phyloP scores from a whole-genome alignment of 2,888 invertebrate genomes.

The Exocentrus adspersus region DNA sequence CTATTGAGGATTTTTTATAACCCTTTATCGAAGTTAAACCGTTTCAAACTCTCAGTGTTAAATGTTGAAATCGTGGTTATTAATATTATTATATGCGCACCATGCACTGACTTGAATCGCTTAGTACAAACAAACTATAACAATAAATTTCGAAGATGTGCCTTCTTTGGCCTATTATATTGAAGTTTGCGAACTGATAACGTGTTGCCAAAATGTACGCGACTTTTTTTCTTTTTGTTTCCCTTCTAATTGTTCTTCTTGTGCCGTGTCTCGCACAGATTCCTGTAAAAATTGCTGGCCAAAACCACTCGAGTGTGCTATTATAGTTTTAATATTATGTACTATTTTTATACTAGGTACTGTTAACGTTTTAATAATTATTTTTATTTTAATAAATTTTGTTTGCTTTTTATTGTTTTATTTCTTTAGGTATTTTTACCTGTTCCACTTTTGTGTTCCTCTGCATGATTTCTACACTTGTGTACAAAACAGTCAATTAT shows the following conservation, averaged over 20 bases:
- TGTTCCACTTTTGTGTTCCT: conserved; percentile 22
- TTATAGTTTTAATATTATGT: too few relatives aligned
- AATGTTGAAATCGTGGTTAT: conserved; percentile 27
- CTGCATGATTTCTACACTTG: conserved; percentile 11
- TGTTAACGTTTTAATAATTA: conserved; percentile 13
- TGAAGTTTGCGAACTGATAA: conserved; percentile 25
- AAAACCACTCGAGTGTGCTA: too few relatives aligned
- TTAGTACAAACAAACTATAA: conserved; percentile 53
- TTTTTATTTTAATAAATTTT: conserved; percentile 27
- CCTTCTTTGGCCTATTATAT: conserved; percentile 49
- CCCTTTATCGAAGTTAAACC: conserved; percentile 29
- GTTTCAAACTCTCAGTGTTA: conserved; percentile 26
- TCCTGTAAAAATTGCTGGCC: too few relatives aligned
- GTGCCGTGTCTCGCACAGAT: conserved; percentile 36
- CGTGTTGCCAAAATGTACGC: conserved; percentile 58
- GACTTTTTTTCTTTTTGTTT: conserved; percentile 32
- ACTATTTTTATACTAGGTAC: too few relatives aligned
- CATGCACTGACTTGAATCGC: conserved; percentile 23
- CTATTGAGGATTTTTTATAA: conserved; percentile 32
- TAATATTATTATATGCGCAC: conserved; percentile 33
- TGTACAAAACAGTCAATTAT: not conserved
- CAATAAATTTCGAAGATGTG: conserved; percentile 42
- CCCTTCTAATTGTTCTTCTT: conserved; percentile 36
- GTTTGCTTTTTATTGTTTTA: conserved; percentile 31
- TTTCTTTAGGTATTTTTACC: conserved; percentile 18